Base-by-base conservation (phyloP, 2,797 vertebrate species). In the Anableps anableps region DNA sequence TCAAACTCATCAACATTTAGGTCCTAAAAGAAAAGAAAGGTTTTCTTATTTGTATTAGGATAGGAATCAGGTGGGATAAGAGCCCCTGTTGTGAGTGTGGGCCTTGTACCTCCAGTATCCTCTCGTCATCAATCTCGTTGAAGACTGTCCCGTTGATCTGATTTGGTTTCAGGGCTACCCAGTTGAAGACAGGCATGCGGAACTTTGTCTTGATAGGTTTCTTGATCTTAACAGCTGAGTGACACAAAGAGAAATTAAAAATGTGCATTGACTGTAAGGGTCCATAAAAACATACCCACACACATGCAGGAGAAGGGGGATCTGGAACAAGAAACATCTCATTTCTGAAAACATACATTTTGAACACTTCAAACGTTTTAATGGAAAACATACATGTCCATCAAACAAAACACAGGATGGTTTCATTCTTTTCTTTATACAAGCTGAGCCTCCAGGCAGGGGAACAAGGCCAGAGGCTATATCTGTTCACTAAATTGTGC, bases 181-280 rank as follows among this genome's bases (percentile, higher is more conserved):
- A 99, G 93, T 99, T 99, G 93, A 99, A 99, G 87, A 99, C 98
- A 0, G 98, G 98, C 95, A 99, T 83, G 0, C 98, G 96, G 95
- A 99, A 99, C 89, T 99, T 99, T 41, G 98, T 99, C 96, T 99
- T 99, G 93, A 99, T 99, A 72, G 98, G 98, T 78, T 99, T 99
- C 96, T 99, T 99, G 91, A 99, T 99, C 45, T 98, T 97, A 92
- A 99, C 98, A 81, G 98, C 98, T 99, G 83, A 80, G 92, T 47
- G 60, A 64, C 68, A 88, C 11, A 89, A 34, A 84, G 13, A 76
- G 0, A 34, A 51, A 84, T 93, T 81, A 94, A 74, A n/a, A 36
- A 19, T 64, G 51, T 2, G 1, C 17, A 41, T 58, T 4, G 43
- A 11, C 31, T 21, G 17, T 58, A 50, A 72, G 50, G 77, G 45